Evolutionary conservation across 2,797 vertebrate genomes (phyloP).

Genomic region (Melanotaenia parkinsoni): DNA sequence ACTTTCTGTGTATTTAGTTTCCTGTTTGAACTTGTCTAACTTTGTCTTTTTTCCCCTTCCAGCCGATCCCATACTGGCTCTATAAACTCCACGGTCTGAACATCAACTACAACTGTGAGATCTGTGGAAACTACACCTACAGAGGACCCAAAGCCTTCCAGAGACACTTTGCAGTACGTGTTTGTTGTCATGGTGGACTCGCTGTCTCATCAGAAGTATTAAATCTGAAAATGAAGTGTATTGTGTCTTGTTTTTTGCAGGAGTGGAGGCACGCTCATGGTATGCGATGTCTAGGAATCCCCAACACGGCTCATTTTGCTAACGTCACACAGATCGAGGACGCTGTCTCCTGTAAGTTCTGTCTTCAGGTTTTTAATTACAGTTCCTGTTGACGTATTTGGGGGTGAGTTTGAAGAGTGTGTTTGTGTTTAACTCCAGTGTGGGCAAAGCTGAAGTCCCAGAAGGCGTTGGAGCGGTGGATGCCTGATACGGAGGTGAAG

Average conservation of each 20-base stretch:
- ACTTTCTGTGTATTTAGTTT: neutral
- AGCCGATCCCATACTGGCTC: slow-evolving; percentile 98
- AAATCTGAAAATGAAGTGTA: slow-evolving; percentile 44
- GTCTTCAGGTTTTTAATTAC: neutral
- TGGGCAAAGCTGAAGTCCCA: slow-evolving; percentile 98
- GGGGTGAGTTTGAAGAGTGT: neutral
- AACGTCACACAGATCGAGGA: slow-evolving; percentile 99
- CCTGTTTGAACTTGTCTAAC: neutral
- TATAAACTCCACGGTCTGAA: slow-evolving; percentile 97
- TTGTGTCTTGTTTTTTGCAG: slow-evolving; percentile 67
- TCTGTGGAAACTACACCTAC: slow-evolving; percentile 98
- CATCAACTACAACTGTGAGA: slow-evolving; percentile 99
- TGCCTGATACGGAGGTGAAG: slow-evolving; percentile 95
- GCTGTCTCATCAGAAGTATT: slow-evolving; percentile 46
- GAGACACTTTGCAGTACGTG: slow-evolving; percentile 93
- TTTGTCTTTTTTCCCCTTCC: slow-evolving; percentile 23
- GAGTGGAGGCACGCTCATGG: slow-evolving; percentile 98
- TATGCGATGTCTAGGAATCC: slow-evolving; percentile 97
- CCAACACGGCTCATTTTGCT: slow-evolving; percentile 97
- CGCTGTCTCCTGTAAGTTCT: slow-evolving; percentile 89
- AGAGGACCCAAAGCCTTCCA: slow-evolving; percentile 98
- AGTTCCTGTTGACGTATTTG: no score
- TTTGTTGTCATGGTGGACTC: slow-evolving; percentile 46
- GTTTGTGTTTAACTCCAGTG: slow-evolving; percentile 77
- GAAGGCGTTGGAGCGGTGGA: slow-evolving; percentile 96